Evolutionary conservation across 2,113 vertebrate species (phyloP), one percentile per base, ranked within the genome.

Genomic region (Psilopsiagon aurifrons): DNA sequence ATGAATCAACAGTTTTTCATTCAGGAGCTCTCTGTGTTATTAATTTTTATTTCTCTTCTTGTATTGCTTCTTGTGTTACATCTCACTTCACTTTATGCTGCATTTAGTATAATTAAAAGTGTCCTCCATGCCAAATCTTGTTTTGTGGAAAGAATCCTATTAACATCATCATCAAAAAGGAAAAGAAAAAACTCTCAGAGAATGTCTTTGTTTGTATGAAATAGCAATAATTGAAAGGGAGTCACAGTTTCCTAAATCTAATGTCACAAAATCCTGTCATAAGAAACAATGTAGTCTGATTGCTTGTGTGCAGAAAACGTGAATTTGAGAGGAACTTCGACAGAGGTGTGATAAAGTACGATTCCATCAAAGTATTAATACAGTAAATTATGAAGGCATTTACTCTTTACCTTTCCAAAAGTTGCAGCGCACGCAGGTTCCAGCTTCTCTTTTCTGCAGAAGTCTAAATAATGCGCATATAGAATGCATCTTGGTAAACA

Each of bases 381-480:
- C 41, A 86, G 66, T 2, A 29, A 88, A 62, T 69, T 41, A 62
- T 47, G 28, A 76, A 73, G 54, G 15, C 9, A 31, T 44, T 33
- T 86, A 33, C 10, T 64, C 29, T 91, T 93, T 97, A 99, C 99
- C 98, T 99, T 99, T 83, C 99, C 99, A 97, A 99, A 99, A 12
- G 99, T 99, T 60, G 99, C 99, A 69, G 99, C 99, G n/a, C 99
- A 99, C n/a, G 99, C 99, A 69, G 99, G 99, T 85, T 99, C 99
- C 69, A 99, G 97, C 74, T 99, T 99, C 96, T 99, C 99, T 94
- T 99, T 99, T 71, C 99, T 98, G 96, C 99, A 99, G 97, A 99
- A 99, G 97, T 99, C 99, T 97, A 99, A 98, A 91, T 99, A 99
- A 96, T 99, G 99, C 28, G 99, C 98, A 63, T 99, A 99, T 79